Evolutionary conservation across 2,113 vertebrate genomes (phyloP).

Genomic region (Prunella fulvescens): DNA sequence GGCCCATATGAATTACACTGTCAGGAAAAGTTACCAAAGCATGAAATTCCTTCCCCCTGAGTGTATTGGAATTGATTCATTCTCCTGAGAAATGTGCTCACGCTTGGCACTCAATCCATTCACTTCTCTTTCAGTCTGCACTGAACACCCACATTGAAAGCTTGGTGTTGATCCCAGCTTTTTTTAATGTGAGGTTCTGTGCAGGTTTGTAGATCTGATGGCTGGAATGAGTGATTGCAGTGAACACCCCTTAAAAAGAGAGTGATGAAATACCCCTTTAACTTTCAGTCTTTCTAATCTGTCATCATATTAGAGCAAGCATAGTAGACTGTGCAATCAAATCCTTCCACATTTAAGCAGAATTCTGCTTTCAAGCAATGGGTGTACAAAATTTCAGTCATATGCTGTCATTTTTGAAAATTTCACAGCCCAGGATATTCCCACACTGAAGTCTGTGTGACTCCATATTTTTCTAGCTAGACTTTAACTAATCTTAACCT

Average conservation of each 20-base stretch:
- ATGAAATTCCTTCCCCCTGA: slow-evolving; percentile 13
- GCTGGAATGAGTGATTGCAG: not conserved
- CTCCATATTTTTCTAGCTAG: not conserved
- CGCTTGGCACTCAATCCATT: not conserved
- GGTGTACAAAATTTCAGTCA: not conserved
- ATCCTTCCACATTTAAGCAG: not conserved
- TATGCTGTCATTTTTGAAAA: not conserved
- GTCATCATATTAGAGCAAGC: not conserved
- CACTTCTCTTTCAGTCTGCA: not conserved
- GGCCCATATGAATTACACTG: not conserved
- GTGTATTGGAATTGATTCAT: slow-evolving; percentile 12
- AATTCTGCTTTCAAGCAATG: not conserved
- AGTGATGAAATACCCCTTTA: not conserved
- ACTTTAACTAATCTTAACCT: not conserved
- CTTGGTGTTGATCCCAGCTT: not conserved
- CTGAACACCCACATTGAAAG: not conserved
- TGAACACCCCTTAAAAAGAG: not conserved
- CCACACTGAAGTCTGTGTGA: not conserved
- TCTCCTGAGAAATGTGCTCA: not conserved
- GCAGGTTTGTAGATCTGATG: not conserved
- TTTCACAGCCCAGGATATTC: not conserved
- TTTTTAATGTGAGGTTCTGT: not conserved
- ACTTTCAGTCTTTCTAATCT: not conserved
- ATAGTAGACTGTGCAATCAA: not conserved
- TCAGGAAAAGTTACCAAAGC: slow-evolving; percentile 33